These are phyloP conservation scores for Raja brachyura DNA, from an alignment of 2,113 vertebrate species.

Conservation along the genomic window DNA sequence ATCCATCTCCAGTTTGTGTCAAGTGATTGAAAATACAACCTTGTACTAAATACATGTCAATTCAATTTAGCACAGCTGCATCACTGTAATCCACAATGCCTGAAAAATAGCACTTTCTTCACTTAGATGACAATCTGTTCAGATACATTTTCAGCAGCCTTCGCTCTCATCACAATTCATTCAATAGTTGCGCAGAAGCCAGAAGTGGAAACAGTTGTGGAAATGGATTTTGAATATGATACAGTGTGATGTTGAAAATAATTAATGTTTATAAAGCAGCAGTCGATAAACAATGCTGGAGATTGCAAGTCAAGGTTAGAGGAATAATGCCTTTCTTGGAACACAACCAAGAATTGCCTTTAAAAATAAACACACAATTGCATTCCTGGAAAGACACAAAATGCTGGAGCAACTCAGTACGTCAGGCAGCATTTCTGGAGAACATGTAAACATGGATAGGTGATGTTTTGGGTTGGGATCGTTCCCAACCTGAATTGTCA, in stretches of 20 bases:
- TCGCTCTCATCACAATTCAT: background rate
- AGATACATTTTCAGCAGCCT: background rate
- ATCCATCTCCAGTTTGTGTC: background rate
- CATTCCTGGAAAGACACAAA: no score
- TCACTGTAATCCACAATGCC: background rate
- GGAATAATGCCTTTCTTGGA: background rate
- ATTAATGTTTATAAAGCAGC: background rate
- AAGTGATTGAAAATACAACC: background rate
- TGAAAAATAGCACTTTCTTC: background rate
- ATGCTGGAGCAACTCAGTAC: no score
- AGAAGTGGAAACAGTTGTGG: background rate
- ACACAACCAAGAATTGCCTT: background rate
- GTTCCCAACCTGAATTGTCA: no score
- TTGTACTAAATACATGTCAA: constrained; percentile 27
- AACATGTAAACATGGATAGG: no score
- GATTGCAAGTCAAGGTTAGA: background rate
- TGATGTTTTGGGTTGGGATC: no score
- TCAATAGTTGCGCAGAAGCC: background rate
- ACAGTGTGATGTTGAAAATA: background rate
- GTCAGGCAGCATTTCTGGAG: no score
- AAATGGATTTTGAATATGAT: constrained; percentile 23
- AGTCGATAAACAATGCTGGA: background rate
- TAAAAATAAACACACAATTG: background rate
- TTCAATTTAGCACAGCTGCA: constrained; percentile 20
- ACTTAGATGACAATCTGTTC: constrained; percentile 4